Base-by-base conservation (phyloP, 1,140 invertebrate genomes). In the Asbolus verrucosus region DNA sequence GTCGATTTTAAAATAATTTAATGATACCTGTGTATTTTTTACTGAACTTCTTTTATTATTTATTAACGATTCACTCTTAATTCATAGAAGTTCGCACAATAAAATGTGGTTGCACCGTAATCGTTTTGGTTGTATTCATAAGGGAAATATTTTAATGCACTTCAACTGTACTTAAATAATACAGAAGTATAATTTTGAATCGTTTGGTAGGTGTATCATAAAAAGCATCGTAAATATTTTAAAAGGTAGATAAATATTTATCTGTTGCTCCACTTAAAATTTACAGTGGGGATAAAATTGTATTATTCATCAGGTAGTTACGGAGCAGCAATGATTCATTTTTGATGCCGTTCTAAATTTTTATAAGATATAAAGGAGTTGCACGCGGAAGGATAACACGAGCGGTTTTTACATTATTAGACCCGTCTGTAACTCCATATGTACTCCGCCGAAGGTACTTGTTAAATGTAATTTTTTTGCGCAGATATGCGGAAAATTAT, bases 181-280 rank as follows among this genome's bases (percentile, higher is more conserved):
- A n/a, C 24, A 5, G 27, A 36, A 11, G 5, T 59, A 43, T n/a
- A 13, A 16, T 59, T 36, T 50, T 65, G 38, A 65, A 65, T 54
- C 61, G 38, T 59, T 50, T 39, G 15, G 43, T 46, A 24, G 41
- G 50, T 38, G 67, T 54, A 50, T 41, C 33, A 36, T 36, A 36
- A 67, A 43, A 50, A n/a, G 43, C 16, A 71, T 71, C 18, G 27
- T 60, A 50, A 39, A 41, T 41, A 50, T 67, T 41, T 41, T 8
- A 67, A 66, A 67, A 16, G 27, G 36, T n/a, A 46, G 30, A 50
- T 36, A 19, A 46, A 66, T 43, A 33, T 82, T 84, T 82, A 90
- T 93, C 94, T 90, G 95, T 93, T 82, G 95, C 93, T 81, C 94
- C 95, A 77, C 90, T 96, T 43, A 93, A 95, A 70, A 94, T 91